Evolutionary conservation across 64 coral and sea anemone genomes (phyloP), one percentile per base, ranked within the genome.

Genomic region (Catalaphyllia jardinei): DNA sequence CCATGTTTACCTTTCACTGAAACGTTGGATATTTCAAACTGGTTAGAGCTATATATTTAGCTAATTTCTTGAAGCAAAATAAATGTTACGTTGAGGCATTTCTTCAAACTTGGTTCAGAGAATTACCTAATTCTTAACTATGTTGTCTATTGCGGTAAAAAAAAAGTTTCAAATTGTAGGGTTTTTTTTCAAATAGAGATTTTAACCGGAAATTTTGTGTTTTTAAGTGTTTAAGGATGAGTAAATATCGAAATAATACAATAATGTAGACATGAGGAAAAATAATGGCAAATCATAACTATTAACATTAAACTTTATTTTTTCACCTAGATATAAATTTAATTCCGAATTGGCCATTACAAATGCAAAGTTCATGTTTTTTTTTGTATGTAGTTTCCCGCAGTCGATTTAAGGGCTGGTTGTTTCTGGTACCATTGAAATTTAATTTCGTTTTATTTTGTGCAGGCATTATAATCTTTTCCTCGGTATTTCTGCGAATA

Each of bases 221-320:
- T 73, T 39, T 39, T 75, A 13, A 57, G 15, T 38, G 27, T 42
- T 39, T 31, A 18, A 75, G 39, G 13, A 52, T 55, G 27, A 27
- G 18, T 24, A 0, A 67, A 24, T 27, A 69, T 69, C 65, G 22
- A 27, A 69, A 69, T 69, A 27, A 69, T 69, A 27, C n/a, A 69
- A 69, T 69, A 52, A 55, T 28, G 27, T 15, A 12, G 35, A 79
- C 25, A 27, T 29, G 4, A 9, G n/a, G 8, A 16, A 55, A 55
- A 52, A 79, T 55, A 57, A 49, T 50, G 49, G 29, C 20, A 52
- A 79, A 52, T 55, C 51, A 55, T 79, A 79, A 59, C 51, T 57
- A 79, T 79, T 79, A 46, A 57, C 49, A 25, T 79, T 79, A 27
- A 57, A 15, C 51, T 22, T 52, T n/a, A 79, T 28, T 55, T 79